Evolutionary conservation across 1,140 invertebrate species (phyloP).

Genomic region (Pinna nobilis): DNA sequence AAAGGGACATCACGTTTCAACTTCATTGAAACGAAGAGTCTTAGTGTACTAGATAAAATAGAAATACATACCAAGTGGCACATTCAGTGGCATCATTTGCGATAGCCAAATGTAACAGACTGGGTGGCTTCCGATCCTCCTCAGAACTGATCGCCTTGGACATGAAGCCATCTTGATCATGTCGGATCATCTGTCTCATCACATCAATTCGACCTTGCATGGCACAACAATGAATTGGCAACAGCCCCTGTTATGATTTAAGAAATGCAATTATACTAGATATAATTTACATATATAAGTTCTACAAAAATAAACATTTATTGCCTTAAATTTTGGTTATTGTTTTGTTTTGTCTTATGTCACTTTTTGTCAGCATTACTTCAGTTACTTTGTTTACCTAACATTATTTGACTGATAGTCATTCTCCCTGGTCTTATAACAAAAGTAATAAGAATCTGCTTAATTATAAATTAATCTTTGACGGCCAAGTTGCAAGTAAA

Average conservation of each 20-base stretch:
- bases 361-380: no score
- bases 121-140: constrained; percentile 59
- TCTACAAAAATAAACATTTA: no score
- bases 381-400: no score
- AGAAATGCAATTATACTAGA: no score
- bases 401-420: no score
- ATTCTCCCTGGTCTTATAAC: no score
- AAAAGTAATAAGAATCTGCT: no score
- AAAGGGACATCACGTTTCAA: background rate
- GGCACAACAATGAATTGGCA: constrained; percentile 73
- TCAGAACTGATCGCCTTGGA: constrained; percentile 59
- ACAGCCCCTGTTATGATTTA: constrained; percentile 68
- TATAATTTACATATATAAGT: no score
- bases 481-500: no score
- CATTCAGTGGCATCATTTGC: constrained; percentile 69
- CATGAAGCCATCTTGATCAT: constrained; percentile 61
- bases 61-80: constrained; percentile 65
- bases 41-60: background rate
- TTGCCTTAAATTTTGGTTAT: no score
- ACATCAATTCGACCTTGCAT: constrained; percentile 73
- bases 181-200: constrained; percentile 62
- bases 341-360: no score
- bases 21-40: background rate
- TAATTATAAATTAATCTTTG: no score
- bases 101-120: constrained; percentile 68